Evolutionary conservation across 2,888 invertebrate species (phyloP).

Genomic region (Oligia strigilis): DNA sequence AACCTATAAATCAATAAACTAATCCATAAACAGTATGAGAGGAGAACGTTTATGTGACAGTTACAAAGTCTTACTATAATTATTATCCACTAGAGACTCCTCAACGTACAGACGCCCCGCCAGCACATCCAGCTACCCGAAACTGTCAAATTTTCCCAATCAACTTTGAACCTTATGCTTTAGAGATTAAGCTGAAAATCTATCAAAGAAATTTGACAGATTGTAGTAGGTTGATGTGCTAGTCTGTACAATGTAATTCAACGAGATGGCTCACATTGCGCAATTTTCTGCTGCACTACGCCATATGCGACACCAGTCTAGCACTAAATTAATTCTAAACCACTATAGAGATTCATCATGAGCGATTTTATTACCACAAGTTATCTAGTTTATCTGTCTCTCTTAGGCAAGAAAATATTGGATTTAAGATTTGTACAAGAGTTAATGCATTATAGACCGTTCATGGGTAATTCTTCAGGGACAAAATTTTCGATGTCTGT

Average conservation of each 20-base stretch:
- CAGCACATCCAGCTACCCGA: too few relatives aligned
- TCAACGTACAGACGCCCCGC: neutral
- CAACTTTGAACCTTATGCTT: too few relatives aligned
- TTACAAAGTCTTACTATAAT: neutral
- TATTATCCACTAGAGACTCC: neutral
- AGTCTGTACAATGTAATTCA: neutral
- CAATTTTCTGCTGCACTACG: slow-evolving; percentile 37
- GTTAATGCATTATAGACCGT: too few relatives aligned
- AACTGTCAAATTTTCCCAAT: too few relatives aligned
- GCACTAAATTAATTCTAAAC: slow-evolving; percentile 27
- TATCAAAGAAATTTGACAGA: too few relatives aligned
- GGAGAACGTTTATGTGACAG: neutral
- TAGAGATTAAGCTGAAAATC: too few relatives aligned
- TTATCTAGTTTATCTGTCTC: neutral
- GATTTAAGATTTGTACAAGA: slow-evolving; percentile 29
- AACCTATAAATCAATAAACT: neutral
- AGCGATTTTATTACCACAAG: slow-evolving; percentile 20
- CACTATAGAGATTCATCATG: neutral
- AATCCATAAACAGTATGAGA: neutral
- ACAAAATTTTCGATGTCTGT: too few relatives aligned
- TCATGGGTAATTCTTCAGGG: too few relatives aligned
- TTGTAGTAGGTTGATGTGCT: too few relatives aligned
- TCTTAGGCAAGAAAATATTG: slow-evolving; percentile 10
- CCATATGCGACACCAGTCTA: slow-evolving; percentile 10
- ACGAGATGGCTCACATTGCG: slow-evolving; percentile 1